phyloP scores from a whole-genome alignment of 2,113 vertebrate genomes.

The Carettochelys insculpta region DNA sequence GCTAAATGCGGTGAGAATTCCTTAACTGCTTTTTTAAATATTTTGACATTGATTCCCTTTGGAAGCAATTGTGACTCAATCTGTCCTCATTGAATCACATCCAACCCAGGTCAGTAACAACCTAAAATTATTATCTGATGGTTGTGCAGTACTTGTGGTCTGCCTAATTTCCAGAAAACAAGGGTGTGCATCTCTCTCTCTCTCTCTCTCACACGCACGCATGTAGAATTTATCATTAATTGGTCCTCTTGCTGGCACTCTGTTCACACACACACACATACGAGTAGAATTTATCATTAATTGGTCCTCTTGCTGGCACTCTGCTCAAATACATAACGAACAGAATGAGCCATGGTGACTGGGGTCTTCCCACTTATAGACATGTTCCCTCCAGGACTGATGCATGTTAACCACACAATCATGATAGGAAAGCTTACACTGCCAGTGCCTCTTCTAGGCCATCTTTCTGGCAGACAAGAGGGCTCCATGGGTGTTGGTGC shows the following conservation, averaged over 20 bases:
- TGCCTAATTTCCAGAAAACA: not conserved
- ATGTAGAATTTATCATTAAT: not conserved
- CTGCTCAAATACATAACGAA: too few relatives aligned
- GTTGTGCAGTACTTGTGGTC: not conserved
- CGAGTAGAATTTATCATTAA: too few relatives aligned
- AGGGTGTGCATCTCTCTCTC: not conserved
- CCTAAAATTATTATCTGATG: not conserved
- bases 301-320: too few relatives aligned
- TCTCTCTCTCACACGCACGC: too few relatives aligned
- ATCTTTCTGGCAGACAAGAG: not conserved
- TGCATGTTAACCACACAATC: not conserved
- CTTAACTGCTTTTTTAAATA: not conserved
- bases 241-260: not conserved
- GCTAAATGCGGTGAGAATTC: not conserved
- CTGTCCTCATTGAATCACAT: not conserved
- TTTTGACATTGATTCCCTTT: not conserved
- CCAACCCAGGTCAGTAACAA: not conserved
- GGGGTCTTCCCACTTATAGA: not conserved
- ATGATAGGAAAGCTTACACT: not conserved
- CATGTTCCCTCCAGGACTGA: not conserved
- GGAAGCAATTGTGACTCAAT: not conserved
- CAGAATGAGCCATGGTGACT: not conserved
- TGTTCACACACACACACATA: too few relatives aligned
- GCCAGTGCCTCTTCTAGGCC: not conserved
- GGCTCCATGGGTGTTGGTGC: not conserved